These are phyloP conservation scores for Cervus canadensis DNA, from an alignment of 2,113 vertebrate genomes.

Conservation along the genomic window DNA sequence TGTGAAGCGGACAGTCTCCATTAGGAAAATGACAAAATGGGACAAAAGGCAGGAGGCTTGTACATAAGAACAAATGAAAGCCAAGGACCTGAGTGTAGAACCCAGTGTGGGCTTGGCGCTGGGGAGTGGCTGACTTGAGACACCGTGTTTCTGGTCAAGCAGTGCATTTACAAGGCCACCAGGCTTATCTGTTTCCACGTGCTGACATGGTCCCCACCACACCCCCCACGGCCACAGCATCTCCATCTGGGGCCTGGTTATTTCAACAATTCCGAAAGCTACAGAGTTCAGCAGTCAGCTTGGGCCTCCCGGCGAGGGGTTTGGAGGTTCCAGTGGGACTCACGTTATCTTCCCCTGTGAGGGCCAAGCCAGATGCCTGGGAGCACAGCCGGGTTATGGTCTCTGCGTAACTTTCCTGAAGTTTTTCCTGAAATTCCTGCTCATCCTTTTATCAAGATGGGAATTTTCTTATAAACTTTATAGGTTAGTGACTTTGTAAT, in stretches of 20 bases:
- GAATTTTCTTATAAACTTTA: neutral
- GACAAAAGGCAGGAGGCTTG: neutral
- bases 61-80: fast-evolving
- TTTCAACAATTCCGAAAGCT: neutral
- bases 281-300: neutral
- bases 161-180: neutral
- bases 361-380: neutral
- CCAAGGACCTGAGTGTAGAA: too few species aligned
- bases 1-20: neutral
- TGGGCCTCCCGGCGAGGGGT: fast-evolving
- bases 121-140: neutral
- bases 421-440: neutral
- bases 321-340: fast-evolving
- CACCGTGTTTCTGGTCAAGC: neutral
- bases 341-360: neutral
- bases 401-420: neutral
- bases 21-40: neutral
- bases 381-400: fast-evolving
- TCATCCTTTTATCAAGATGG: neutral
- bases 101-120: fast-evolving
- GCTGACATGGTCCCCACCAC: neutral
- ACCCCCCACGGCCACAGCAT: neutral
- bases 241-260: neutral
- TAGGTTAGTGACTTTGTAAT: neutral
- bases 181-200: neutral